These are phyloP conservation scores for Pseudochirops corinnae DNA, from an alignment of 2,797 vertebrate species.

Conservation along the genomic window DNA sequence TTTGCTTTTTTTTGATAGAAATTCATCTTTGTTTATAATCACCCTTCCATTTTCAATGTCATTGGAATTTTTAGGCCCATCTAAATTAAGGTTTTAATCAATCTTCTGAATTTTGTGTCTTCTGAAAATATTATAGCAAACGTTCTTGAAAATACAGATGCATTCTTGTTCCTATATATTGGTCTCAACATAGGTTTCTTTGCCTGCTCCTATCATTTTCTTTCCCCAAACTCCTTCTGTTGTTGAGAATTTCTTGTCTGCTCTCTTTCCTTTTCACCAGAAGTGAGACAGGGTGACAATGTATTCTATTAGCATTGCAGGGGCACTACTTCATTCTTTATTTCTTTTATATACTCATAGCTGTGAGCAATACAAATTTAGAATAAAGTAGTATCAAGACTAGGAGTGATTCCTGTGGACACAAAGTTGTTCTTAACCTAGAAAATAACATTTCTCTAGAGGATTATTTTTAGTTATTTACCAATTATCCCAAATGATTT, in stretches of 20 bases:
- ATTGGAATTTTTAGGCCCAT: constrained; percentile 27
- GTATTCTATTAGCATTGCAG: not conserved
- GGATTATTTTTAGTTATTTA: not conserved
- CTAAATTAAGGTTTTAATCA: not conserved
- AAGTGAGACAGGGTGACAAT: not conserved
- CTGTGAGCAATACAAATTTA: not conserved
- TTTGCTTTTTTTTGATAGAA: not conserved
- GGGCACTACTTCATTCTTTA: not conserved
- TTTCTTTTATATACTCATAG: not conserved
- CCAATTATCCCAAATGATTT: not conserved
- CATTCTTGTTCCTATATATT: not conserved
- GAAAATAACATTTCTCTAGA: not conserved
- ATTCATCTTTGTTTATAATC: constrained; percentile 17
- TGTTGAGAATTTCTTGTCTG: not conserved
- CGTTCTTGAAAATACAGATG: not conserved
- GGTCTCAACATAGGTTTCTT: not conserved
- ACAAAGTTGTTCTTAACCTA: not conserved
- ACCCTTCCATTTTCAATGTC: not conserved
- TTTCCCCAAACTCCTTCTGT: not conserved
- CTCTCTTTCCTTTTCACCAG: not conserved
- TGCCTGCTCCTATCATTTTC: not conserved
- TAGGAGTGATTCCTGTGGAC: not conserved
- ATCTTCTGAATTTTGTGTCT: not conserved
- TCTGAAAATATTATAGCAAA: not conserved
- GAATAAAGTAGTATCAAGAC: not conserved